Base-by-base conservation (phyloP, 2,113 vertebrate genomes). In the Trogon surrucura region DNA sequence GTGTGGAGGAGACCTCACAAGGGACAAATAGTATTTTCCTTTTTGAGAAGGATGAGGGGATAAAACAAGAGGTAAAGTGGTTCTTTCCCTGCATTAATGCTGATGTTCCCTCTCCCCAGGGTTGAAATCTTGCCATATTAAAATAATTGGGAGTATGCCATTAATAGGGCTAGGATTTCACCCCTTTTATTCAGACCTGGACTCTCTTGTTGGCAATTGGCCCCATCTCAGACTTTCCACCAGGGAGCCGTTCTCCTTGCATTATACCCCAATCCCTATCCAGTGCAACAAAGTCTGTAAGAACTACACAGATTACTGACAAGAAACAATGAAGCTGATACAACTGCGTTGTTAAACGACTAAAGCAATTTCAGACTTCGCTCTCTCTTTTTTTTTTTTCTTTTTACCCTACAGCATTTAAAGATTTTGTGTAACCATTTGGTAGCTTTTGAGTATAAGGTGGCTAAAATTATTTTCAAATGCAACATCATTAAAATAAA, bases 121-220 rank as follows among this genome's bases (percentile, higher is more conserved):
- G 29, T 1, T 87, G 77, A 93, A 89, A 79, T 61, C n/a, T 48
- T 85, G 47, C 58, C 30, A 19, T 80, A 93, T 69, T 88, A 93
- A 96, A 94, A 79, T 93, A 89, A 92, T 87, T 81, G 53, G 48
- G 65, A 86, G 16, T 78, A 66, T 80, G 82, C 36, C 71, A 62
- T 62, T 86, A 93, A 27, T 38, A 54, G 71, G 84, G 36, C 81
- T 66, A 67, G 53, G 61, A 53, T 95, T 89, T 89, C 69, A 48
- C 20, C 61, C 92, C 23, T 79, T 71, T 82, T 92, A 87, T 91
- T 95, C 83, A 96, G 67, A 87, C 41, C 65, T 87, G 73, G 61
- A 11, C n/a, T 67, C 51, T 80, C 48, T 71, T 56, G 47, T 61
- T 85, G 80, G 50, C 70, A 91, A 80, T 30, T 79, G 73, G 88